Evolutionary conservation across 92 coral and sea anemone genomes (phyloP), one percentile per base, ranked within the genome.

Genomic region (Bergia puertoricense): DNA sequence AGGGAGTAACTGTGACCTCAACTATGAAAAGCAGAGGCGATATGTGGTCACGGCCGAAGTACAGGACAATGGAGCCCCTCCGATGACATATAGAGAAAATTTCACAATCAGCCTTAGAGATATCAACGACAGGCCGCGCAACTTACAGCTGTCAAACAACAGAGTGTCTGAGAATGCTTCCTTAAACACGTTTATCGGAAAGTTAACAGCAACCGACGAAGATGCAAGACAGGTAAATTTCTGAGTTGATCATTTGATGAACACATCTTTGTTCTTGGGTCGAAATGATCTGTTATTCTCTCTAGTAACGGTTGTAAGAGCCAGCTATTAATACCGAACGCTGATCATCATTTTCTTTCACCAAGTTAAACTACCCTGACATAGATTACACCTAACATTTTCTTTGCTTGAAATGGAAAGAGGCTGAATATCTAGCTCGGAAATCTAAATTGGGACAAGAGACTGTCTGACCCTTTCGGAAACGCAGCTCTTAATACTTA

Each of bases 61-160:
- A 9, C 92, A 96, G 59, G 99, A 97, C 78, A 90, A 91, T 44
- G 99, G 99, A 18, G 89, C 77, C 9, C 98, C 97, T 4, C 91
- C 94, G 40, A 78, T 91, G 79, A 80, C 89, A 22, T 85, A 91
- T 66, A 89, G 90, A 72, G 87, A 80, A n/a, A 83, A 93, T 80
- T 68, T 97, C 68, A 88, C 77, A 30, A 91, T 97, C 85, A 65
- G 51, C 81, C 82, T 97, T 30, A 90, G 94, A 65, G 95, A 97
- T 88, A 86, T 92, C 48, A 97, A 97, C 71, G 99, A 97, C 88
- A 89, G 89, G 77, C 99, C 99, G 62, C 98, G 99, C 79, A 91
- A 90, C 45, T 91, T 97, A 41, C 88, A 89, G 82, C 79, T 97
- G 38, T 89, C 96, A 86, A 93, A 82, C 87, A 95, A 90, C 82